These are phyloP conservation scores for Zaprionus ornatus DNA, from an alignment of 1,140 invertebrate species.

Conservation along the genomic window DNA sequence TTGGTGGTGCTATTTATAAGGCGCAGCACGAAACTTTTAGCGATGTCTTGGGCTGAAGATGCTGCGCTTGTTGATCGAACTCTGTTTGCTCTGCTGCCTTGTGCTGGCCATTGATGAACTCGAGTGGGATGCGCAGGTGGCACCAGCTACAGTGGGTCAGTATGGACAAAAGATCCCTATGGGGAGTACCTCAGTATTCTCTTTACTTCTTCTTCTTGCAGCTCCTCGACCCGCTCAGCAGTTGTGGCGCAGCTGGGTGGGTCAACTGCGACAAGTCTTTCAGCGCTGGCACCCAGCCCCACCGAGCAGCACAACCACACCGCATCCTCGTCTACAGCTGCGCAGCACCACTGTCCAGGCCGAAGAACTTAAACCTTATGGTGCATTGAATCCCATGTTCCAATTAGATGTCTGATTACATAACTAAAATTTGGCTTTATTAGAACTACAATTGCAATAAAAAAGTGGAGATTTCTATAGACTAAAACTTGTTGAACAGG, in stretches of 20 bases:
- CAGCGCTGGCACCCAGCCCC: slow-evolving; percentile 17
- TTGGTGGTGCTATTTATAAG: slow-evolving; percentile 11
- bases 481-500: slow-evolving; percentile 61
- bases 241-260: slow-evolving; percentile 50
- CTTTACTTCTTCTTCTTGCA: not conserved
- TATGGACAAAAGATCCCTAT: not conserved
- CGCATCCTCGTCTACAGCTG: not conserved
- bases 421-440: slow-evolving; percentile 33
- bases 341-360: slow-evolving; percentile 29
- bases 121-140: slow-evolving; percentile 60
- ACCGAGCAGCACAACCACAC: not conserved
- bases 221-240: slow-evolving; percentile 26
- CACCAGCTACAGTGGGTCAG: slow-evolving; percentile 44
- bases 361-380: slow-evolving; percentile 47
- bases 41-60: slow-evolving; percentile 17
- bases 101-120: slow-evolving; percentile 35
- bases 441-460: slow-evolving; percentile 12
- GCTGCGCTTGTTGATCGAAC: slow-evolving; percentile 16
- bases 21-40: slow-evolving; percentile 13
- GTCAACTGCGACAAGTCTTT: slow-evolving; percentile 32
- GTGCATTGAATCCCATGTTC: slow-evolving; percentile 64
- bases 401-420: slow-evolving; percentile 43
- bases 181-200: not conserved
- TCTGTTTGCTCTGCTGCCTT: slow-evolving; percentile 35
- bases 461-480: not conserved